A percentile compares a stretch with the other conserved stretches of the same genome.
Conservation (phyloP, 2,113 vertebrate species). For the pig (Sus scrofa) region DNA sequence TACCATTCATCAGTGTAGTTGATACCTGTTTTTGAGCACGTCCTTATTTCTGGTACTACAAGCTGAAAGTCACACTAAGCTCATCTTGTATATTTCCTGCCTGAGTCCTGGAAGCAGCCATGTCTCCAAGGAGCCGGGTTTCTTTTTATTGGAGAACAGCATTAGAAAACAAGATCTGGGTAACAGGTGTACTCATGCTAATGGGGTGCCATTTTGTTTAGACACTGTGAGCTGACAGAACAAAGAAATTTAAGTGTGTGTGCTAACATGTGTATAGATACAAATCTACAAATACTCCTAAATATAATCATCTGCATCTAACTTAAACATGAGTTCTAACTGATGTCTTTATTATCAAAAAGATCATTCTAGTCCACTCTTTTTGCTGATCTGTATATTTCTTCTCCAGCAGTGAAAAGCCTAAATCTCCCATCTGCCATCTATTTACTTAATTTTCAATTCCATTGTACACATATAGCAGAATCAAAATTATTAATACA, state of each 20-base stretch:
- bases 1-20: not conserved
- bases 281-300: not conserved
- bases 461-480: not conserved
- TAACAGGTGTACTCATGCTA: not conserved
- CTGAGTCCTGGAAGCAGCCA: not conserved
- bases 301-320: not conserved
- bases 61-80: not conserved
- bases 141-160: not conserved
- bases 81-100: not conserved
- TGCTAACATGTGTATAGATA: not conserved
- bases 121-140: not conserved
- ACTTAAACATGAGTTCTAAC: not conserved
- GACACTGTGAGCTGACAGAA: not conserved
- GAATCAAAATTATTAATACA: not conserved
- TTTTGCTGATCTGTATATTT: not conserved
- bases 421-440: not conserved
- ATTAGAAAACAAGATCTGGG: not conserved
- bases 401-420: not conserved
- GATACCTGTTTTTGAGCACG: not conserved
- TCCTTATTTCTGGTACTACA: not conserved
- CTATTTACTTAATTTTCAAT: not conserved
- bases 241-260: not conserved
- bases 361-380: not conserved
- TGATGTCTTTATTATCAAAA: not conserved
- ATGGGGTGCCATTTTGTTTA: not conserved